A percentile compares a stretch with the other conserved stretches of the same genome.
Evolutionary conservation across 2,888 invertebrate genomes (phyloP).

Genomic region (Lepas anatifera): DNA sequence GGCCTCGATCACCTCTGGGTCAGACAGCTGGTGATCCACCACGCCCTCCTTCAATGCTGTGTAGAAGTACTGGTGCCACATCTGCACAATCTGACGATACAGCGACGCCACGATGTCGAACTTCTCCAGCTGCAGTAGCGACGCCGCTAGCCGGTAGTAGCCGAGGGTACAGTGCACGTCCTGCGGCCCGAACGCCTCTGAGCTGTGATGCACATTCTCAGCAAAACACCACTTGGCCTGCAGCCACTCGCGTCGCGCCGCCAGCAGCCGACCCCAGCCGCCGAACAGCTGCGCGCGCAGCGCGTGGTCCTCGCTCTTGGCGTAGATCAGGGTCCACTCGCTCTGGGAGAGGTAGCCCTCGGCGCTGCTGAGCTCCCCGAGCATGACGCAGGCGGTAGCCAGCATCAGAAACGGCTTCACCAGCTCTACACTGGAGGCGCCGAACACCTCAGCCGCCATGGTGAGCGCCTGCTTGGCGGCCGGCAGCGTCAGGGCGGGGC

Average conservation of each 20-base stretch:
- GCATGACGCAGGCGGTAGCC: neutral
- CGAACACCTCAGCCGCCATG: conserved; percentile 7
- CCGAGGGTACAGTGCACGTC: neutral
- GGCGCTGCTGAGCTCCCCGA: neutral
- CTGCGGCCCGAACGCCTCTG: conserved; percentile 1
- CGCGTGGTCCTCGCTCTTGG: neutral
- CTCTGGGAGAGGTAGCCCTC: conserved; percentile 2
- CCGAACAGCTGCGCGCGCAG: neutral
- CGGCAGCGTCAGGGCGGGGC: neutral
- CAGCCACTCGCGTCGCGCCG: neutral
- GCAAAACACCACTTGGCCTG: neutral
- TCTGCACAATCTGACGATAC: neutral
- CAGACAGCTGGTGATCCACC: neutral
- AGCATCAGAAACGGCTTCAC: neutral
- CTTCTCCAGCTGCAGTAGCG: neutral
- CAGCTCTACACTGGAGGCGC: neutral
- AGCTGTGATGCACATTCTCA: neutral
- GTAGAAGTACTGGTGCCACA: neutral
- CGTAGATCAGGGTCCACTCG: conserved; percentile 4
- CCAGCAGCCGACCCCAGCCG: neutral
- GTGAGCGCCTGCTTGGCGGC: neutral
- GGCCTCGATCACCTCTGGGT: neutral
- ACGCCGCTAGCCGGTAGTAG: neutral
- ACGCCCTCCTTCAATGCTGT: neutral
- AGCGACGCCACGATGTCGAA: neutral